A percentile compares a stretch with the other conserved stretches of the same genome.
Conservation (phyloP, 2,797 vertebrate genomes). For the Melanotaenia maccullochi region DNA sequence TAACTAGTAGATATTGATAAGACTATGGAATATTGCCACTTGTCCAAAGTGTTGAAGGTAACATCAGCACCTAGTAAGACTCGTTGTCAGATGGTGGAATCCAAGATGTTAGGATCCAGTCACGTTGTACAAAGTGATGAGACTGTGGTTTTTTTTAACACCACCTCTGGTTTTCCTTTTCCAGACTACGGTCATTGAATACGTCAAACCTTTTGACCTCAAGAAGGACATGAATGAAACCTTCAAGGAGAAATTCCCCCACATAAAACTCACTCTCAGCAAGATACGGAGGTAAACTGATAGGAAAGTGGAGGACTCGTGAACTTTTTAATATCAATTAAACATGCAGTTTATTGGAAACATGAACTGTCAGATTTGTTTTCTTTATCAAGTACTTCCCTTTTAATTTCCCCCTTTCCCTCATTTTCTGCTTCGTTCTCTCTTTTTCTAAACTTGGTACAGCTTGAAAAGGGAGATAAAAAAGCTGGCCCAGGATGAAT, state of each 20-base stretch:
- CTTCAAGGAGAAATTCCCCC: constrained; percentile 98
- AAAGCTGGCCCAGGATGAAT: constrained; percentile 95
- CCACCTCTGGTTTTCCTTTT: constrained; percentile 63
- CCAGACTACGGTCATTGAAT: constrained; percentile 98
- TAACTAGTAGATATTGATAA: not conserved
- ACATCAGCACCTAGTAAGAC: constrained; percentile 6
- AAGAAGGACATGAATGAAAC: constrained; percentile 99
- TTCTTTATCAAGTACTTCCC: not conserved
- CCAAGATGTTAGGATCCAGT: constrained; percentile 41
- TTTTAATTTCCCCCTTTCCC: not conserved
- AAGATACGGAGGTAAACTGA: constrained; percentile 93
- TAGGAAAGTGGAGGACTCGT: not conserved
- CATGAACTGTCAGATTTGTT: not conserved
- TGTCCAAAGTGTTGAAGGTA: constrained; percentile 4
- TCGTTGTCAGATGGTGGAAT: constrained; percentile 50
- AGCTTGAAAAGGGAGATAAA: constrained; percentile 97
- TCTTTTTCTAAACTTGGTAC: not conserved
- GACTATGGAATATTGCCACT: not conserved
- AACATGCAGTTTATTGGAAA: not conserved
- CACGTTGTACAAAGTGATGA: constrained; percentile 18
- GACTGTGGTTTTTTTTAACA: constrained; percentile 33
- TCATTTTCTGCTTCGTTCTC: not conserved
- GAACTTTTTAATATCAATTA: not conserved
- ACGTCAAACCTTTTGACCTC: constrained; percentile 98
- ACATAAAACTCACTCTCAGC: constrained; percentile 96